Conservation (phyloP, 1,140 invertebrate species). For the Eupristina koningsbergeri region DNA sequence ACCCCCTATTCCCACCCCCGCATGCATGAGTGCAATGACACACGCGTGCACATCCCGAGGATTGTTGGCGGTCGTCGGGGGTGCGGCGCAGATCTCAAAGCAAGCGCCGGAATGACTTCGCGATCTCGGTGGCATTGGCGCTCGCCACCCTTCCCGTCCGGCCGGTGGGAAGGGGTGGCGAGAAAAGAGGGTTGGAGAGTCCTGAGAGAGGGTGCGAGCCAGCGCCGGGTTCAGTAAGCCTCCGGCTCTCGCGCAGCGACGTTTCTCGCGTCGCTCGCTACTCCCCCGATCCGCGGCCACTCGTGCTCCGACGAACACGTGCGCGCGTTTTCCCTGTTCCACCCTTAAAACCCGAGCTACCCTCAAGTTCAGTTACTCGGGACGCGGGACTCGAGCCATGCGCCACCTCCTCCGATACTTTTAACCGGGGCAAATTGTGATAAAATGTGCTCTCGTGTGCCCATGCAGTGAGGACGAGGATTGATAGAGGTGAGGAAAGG, state of each 20-base stretch:
- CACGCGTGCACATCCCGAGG: background rate
- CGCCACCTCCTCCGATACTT: background rate
- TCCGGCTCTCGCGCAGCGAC: constrained; percentile 58
- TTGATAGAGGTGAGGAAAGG: background rate
- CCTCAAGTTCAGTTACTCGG: too few species aligned
- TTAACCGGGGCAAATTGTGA: background rate
- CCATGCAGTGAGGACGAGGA: background rate
- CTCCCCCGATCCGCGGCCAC: background rate
- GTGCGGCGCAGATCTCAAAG: background rate
- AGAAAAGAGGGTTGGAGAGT: constrained; percentile 50
- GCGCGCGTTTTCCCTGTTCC: background rate
- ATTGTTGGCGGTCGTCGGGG: background rate
- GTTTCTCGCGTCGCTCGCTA: constrained; percentile 40
- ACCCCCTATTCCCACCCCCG: background rate
- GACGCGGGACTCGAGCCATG: background rate
- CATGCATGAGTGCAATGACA: background rate
- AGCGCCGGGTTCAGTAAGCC: constrained; percentile 65
- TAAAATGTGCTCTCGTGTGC: background rate
- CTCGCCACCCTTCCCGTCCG: background rate
- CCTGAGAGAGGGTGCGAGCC: too few species aligned
- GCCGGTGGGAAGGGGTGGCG: constrained; percentile 48
- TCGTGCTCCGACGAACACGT: constrained; percentile 28
- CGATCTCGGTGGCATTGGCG: background rate
- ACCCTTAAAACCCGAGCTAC: too few species aligned
- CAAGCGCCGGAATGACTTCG: background rate